Evolutionary conservation across 2,888 invertebrate species (phyloP), one percentile per base, ranked within the genome.

Genomic region (Cryptus viduatorius): DNA sequence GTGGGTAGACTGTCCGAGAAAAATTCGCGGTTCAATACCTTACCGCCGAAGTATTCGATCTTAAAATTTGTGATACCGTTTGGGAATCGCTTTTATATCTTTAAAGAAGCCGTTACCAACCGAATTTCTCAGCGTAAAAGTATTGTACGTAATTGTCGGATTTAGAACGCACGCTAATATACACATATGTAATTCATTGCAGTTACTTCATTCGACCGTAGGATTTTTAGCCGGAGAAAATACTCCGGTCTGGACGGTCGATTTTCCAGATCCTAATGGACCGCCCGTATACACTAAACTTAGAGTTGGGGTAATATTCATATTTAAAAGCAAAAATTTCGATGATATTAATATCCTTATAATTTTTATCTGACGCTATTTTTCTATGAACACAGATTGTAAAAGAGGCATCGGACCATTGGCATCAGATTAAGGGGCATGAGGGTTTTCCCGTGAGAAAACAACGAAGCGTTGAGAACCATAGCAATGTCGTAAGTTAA

Each of bases 211-310:
- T 24, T 24, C 68, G 29, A 29, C 7, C 5, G 19, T 14, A n/a
- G 7, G 12, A 24, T 68, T 68, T 24, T 29, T 68, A 12, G 68
- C 68, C 10, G 68, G 68, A 7, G 68, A 48, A 29, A 16, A 68
- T n/a, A 68, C 68, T 29, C 68, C 68, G 1, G 68, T 68, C 29
- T 68, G 68, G 68, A 2, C 5, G 3, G 68, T 14, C 8, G 24
- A n/a, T n/a, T 48, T 24, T 14, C 7, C 14, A 0, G 1, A 14
- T 29, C 7, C 5, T 5, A 5, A 12, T 37, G 37, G 7, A 37
- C 37, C 37, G 4, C 37, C 24, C 24, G 3, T 1, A 12, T 68
- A 29, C 68, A 48, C 5, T 29, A 68, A 29, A 7, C 68, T 68
- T 7, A 7, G 14, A 12, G 29, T 8, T 5, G 48, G 24, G 29